Conservation (phyloP, 2,888 invertebrate species). For the Spicauda simplicius region DNA sequence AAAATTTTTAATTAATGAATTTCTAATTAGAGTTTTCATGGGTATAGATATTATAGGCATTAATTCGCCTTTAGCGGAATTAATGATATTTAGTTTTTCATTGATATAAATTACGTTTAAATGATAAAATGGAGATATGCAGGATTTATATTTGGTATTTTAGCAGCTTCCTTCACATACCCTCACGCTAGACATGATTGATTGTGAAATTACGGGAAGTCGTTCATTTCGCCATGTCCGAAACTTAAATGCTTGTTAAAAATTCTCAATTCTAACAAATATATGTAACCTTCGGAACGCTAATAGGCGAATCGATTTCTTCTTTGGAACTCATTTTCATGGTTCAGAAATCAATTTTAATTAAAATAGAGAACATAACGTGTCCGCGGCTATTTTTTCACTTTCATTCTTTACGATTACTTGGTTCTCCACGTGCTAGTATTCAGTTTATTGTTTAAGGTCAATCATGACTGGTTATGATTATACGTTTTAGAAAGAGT, state of each 20-base stretch:
- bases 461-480: background rate
- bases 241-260: constrained; percentile 25
- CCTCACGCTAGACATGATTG: constrained; percentile 24
- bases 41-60: too few relatives aligned
- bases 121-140: background rate
- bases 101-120: background rate
- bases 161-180: constrained; percentile 21
- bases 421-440: constrained; percentile 8
- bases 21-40: too few relatives aligned
- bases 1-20: too few relatives aligned
- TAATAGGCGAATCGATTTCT: constrained; percentile 25
- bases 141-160: constrained; percentile 12
- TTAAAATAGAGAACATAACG: constrained; percentile 14
- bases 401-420: constrained; percentile 11
- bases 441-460: background rate
- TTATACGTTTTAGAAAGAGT: background rate
- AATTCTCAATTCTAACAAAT: constrained; percentile 19
- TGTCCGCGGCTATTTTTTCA: background rate
- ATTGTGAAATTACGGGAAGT: constrained; percentile 29
- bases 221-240: constrained; percentile 26
- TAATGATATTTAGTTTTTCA: background rate
- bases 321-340: constrained; percentile 10
- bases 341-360: constrained; percentile 17
- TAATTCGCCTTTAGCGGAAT: too few relatives aligned
- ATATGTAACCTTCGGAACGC: constrained; percentile 24